phyloP scores from a whole-genome alignment of 2,888 invertebrate genomes.

The Chironomus riparius region DNA sequence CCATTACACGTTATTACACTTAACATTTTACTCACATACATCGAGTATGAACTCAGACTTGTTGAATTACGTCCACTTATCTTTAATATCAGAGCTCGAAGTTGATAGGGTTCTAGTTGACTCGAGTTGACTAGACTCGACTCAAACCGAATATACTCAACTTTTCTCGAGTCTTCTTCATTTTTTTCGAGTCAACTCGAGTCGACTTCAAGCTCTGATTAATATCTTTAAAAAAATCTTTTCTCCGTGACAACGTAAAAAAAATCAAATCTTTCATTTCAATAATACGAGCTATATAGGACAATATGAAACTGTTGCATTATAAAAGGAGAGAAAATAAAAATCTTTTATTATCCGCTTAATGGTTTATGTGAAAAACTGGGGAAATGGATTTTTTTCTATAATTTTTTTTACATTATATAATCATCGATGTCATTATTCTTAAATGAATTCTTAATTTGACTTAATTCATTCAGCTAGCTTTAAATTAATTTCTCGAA shows the following conservation, averaged over 20 bases:
- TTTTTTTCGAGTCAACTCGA: too few species aligned
- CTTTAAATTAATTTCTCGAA: too few species aligned
- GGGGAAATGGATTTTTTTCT: constrained; percentile 8
- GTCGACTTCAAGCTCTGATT: too few species aligned
- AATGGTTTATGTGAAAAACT: not conserved
- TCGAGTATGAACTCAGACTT: not conserved
- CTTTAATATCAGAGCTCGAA: too few species aligned
- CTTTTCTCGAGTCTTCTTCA: too few species aligned
- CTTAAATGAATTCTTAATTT: not conserved
- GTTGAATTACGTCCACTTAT: constrained; percentile 13
- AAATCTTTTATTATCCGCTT: constrained; percentile 25
- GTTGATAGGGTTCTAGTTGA: too few species aligned
- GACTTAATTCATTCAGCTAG: too few species aligned
- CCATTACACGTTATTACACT: not conserved
- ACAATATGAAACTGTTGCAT: not conserved
- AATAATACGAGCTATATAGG: not conserved
- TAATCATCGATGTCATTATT: not conserved
- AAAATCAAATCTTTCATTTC: not conserved
- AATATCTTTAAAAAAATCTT: not conserved
- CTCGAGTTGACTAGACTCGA: too few species aligned
- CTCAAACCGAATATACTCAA: too few species aligned
- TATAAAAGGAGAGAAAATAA: not conserved
- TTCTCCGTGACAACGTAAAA: not conserved
- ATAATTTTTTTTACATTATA: not conserved
- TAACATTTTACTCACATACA: constrained; percentile 13